phyloP scores from a whole-genome alignment of 2,888 invertebrate genomes.

The Mesoligia furuncula region DNA sequence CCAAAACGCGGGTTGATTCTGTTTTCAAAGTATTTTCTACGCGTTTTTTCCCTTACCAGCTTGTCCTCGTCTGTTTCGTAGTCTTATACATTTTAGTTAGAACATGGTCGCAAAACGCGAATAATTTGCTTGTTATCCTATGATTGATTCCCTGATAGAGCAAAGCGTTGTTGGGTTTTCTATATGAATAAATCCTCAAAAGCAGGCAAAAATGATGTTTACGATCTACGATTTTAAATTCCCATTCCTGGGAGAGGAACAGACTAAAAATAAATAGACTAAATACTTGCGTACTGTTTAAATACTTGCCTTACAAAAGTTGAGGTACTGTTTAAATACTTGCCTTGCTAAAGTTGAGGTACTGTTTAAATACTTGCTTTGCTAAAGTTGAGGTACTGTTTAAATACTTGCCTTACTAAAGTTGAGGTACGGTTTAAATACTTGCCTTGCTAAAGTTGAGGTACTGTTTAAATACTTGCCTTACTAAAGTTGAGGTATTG shows the following conservation, averaged over 20 bases:
- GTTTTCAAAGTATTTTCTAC: too few species aligned
- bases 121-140: background rate
- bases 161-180: too few species aligned
- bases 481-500: too few species aligned
- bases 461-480: too few species aligned
- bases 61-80: background rate
- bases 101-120: background rate
- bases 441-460: constrained; percentile 60
- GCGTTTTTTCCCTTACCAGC: background rate
- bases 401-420: constrained; percentile 57
- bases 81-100: background rate
- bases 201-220: background rate
- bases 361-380: too few species aligned
- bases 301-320: constrained; percentile 68
- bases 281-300: constrained; percentile 37
- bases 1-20: too few species aligned
- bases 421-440: too few species aligned
- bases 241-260: background rate
- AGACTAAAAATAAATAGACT: background rate
- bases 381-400: constrained; percentile 71
- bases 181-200: background rate
- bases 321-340: constrained; percentile 65
- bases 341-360: constrained; percentile 74
- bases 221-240: background rate
- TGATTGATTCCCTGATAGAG: too few species aligned